phyloP scores from a whole-genome alignment of 1,140 invertebrate genomes.

The Cydia amplana region DNA sequence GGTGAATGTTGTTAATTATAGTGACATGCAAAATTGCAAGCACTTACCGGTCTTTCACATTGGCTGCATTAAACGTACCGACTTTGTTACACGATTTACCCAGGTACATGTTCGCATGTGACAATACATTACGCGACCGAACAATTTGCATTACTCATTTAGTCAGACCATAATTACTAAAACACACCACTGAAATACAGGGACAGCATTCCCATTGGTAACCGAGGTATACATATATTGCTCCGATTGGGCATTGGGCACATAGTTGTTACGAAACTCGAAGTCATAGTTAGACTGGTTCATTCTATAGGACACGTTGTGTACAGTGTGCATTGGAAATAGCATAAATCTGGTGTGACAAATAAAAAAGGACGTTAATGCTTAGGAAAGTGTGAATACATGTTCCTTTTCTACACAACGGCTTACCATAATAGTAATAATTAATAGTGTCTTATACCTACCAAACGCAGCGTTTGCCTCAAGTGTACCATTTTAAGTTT shows the following conservation, averaged over 20 bases:
- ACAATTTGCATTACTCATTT: conserved; percentile 28
- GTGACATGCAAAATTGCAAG: not conserved
- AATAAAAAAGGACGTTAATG: not conserved
- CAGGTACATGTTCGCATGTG: not conserved
- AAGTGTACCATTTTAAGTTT: not conserved
- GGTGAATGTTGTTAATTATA: no score
- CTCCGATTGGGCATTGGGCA: not conserved
- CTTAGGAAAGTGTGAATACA: not conserved
- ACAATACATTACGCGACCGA: conserved; percentile 12
- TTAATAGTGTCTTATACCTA: not conserved
- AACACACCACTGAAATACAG: conserved; percentile 14
- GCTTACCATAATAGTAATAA: no score
- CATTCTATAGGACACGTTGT: not conserved
- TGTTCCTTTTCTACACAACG: not conserved
- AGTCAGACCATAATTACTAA: conserved; percentile 22
- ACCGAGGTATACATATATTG: not conserved
- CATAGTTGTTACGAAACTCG: not conserved
- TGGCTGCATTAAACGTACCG: not conserved
- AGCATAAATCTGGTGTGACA: not conserved
- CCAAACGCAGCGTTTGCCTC: not conserved
- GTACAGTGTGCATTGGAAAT: not conserved
- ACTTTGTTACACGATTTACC: not conserved
- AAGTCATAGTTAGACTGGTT: not conserved
- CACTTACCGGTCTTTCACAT: conserved; percentile 12
- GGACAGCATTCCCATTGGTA: not conserved